Conservation (phyloP, 2,797 vertebrate species). For the Sarcoramphus papa region DNA sequence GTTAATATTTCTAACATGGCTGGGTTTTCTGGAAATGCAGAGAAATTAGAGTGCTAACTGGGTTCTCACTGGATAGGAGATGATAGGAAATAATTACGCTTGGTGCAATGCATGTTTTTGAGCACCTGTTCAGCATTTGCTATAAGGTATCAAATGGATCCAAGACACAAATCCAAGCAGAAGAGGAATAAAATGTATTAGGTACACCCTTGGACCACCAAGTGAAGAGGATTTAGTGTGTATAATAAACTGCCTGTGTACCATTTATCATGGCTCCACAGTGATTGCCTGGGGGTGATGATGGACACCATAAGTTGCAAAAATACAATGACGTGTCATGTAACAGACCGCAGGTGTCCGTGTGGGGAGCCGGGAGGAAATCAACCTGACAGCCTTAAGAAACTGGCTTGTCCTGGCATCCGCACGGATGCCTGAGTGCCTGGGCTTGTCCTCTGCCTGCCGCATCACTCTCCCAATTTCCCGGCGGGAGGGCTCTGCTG, state of each 20-base stretch:
- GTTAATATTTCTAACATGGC: background rate
- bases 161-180: background rate
- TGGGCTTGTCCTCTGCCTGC: background rate
- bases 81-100: accelerated
- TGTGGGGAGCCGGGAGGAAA: background rate
- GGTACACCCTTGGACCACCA: background rate
- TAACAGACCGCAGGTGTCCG: conserved; percentile 43
- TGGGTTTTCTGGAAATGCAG: background rate
- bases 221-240: conserved; percentile 15
- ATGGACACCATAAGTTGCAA: conserved; percentile 28
- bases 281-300: conserved; percentile 34
- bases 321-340: conserved; percentile 14
- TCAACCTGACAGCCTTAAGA: background rate
- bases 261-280: background rate
- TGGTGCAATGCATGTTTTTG: accelerated
- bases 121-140: background rate
- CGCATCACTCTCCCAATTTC: background rate
- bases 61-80: background rate
- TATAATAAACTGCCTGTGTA: conserved; percentile 6
- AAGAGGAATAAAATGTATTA: background rate
- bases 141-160: background rate
- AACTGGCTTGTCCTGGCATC: background rate
- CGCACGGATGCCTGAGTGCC: accelerated
- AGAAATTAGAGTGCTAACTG: background rate
- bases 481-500: background rate